A percentile compares a stretch with the other conserved stretches of the same genome.
Evolutionary conservation across 2,888 invertebrate species (phyloP).

Genomic region (Ellobium chinense): DNA sequence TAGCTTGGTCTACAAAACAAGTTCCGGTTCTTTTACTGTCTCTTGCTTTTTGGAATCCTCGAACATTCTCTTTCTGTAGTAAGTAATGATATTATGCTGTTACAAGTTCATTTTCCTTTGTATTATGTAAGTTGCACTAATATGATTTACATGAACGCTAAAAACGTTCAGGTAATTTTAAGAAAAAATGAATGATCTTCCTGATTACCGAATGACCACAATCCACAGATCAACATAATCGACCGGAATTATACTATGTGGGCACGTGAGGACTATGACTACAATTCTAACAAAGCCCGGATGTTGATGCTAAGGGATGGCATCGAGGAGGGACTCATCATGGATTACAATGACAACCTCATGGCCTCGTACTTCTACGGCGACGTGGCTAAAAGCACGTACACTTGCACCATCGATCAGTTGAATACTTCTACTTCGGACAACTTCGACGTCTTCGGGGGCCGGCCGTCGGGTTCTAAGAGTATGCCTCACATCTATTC

Average conservation of each 20-base stretch:
- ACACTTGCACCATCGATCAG: slow-evolving; percentile 19
- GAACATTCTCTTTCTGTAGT: no score
- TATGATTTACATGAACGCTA: no score
- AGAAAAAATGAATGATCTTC: no score
- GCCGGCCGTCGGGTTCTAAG: no score
- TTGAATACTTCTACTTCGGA: background rate
- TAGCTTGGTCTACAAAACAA: no score
- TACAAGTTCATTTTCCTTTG: no score
- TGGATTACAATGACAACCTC: slow-evolving; percentile 23
- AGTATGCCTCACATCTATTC: slow-evolving; percentile 23
- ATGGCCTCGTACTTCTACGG: background rate
- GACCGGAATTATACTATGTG: slow-evolving; percentile 19
- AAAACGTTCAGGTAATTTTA: no score
- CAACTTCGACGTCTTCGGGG: slow-evolving; percentile 22
- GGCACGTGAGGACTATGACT: slow-evolving; percentile 21
- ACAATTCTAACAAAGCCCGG: background rate
- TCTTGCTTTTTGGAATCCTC: no score
- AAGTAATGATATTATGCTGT: no score
- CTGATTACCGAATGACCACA: no score
- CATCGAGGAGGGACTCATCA: background rate
- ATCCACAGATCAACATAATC: slow-evolving; percentile 4
- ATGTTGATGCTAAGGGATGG: slow-evolving; percentile 4
- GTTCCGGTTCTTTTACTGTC: no score
- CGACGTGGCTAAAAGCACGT: background rate
- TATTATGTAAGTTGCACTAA: no score